phyloP scores from a whole-genome alignment of 2,113 vertebrate species.

The Gavia stellata region DNA sequence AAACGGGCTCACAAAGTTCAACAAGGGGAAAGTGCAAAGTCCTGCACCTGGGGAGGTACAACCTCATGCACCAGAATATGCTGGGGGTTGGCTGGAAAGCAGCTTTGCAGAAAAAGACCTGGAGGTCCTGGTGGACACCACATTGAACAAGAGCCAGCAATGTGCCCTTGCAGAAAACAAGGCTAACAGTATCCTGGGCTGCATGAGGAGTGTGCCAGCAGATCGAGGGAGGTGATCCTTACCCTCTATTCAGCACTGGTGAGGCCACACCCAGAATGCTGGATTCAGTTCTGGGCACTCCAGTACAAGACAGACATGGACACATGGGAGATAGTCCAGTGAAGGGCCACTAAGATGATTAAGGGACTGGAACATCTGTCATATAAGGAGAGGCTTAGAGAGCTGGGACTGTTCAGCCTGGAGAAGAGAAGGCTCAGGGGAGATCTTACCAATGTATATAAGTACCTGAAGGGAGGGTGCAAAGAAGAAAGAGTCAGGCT shows the following conservation, averaged over 20 bases:
- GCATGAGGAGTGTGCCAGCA: not conserved
- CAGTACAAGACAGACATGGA: not conserved
- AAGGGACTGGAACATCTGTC: not conserved
- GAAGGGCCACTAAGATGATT: not conserved
- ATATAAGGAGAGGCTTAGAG: no score
- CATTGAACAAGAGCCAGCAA: not conserved
- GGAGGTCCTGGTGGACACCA: not conserved
- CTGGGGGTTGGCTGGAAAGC: not conserved
- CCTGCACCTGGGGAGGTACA: not conserved
- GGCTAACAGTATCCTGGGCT: not conserved
- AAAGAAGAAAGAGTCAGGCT: not conserved
- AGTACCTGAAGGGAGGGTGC: not conserved
- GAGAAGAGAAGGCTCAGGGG: not conserved
- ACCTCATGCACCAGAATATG: not conserved
- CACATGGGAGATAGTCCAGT: not conserved
- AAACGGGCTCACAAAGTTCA: not conserved
- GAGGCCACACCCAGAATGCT: not conserved
- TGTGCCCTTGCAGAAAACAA: not conserved
- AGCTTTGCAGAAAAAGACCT: not conserved
- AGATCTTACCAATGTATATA: not conserved
- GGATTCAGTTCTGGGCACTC: not conserved
- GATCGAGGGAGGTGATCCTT: not conserved
- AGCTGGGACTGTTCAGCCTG: not conserved
- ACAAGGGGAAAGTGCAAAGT: not conserved
- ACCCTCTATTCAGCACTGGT: not conserved